Percentiles rank a stretch among this genome's conserved stretches.
phyloP scores from a whole-genome alignment of 1,140 invertebrate genomes.

The Macrosteles quadrilineatus region DNA sequence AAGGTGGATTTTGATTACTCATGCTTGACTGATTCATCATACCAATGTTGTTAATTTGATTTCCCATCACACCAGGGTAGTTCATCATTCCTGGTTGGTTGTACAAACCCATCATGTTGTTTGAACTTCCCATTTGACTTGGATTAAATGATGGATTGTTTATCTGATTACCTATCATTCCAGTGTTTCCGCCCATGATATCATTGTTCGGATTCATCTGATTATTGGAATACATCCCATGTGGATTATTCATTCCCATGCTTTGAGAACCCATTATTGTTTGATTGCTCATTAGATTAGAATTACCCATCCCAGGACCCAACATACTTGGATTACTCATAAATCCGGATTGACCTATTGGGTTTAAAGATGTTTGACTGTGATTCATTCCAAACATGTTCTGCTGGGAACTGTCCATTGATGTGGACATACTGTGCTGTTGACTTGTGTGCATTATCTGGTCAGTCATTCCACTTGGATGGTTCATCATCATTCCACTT shows the following conservation, averaged over 20 bases:
- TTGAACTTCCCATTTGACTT: conserved; percentile 13
- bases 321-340: conserved; percentile 18
- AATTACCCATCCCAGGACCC: conserved; percentile 16
- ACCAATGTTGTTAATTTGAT: conserved; percentile 23
- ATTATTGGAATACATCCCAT: conserved; percentile 24
- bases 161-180: conserved; percentile 16
- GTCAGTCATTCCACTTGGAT: conserved; percentile 10
- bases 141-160: conserved; percentile 26
- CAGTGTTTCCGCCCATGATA: neutral
- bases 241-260: conserved; percentile 25
- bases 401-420: conserved; percentile 1
- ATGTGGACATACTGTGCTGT: neutral
- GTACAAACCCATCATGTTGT: conserved; percentile 14
- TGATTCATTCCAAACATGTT: conserved; percentile 25
- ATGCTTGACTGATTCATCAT: conserved; percentile 24
- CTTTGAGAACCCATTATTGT: conserved; percentile 24
- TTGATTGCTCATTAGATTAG: conserved; percentile 20
- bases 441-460: neutral
- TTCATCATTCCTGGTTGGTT: conserved; percentile 32
- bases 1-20: conserved; percentile 20
- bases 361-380: conserved; percentile 2
- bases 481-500: conserved; percentile 19
- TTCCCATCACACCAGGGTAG: conserved; percentile 30
- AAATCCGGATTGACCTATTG: neutral
- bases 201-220: conserved; percentile 26